Evolutionary conservation across 1,140 invertebrate genomes (phyloP).

Genomic region (Copidosoma floridanum): DNA sequence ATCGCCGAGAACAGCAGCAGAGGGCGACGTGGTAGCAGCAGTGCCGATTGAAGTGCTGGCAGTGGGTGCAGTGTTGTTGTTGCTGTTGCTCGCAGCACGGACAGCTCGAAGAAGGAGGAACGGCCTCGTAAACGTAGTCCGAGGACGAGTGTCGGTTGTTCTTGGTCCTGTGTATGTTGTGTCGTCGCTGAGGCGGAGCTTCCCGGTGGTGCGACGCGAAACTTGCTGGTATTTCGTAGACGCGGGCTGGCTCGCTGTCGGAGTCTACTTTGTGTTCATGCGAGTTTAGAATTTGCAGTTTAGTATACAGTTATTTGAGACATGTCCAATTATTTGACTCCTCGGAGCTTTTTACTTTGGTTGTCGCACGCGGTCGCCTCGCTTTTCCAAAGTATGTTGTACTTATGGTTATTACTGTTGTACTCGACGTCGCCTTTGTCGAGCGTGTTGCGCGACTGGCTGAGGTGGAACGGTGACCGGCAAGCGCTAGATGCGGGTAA

Average conservation of each 20-base stretch:
- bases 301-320: too few relatives aligned
- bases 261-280: not conserved
- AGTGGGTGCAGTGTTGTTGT: conserved; percentile 5
- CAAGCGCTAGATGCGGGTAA: not conserved
- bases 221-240: not conserved
- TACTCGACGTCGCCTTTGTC: not conserved
- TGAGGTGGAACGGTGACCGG: too few relatives aligned
- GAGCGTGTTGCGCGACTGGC: too few relatives aligned
- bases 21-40: conserved; percentile 5
- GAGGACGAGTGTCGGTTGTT: not conserved
- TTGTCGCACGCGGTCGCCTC: not conserved
- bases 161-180: not conserved
- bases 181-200: not conserved
- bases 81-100: conserved; percentile 6
- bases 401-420: not conserved
- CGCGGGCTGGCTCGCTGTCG: not conserved
- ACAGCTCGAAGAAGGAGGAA: not conserved
- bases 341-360: not conserved
- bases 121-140: not conserved
- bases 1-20: not conserved
- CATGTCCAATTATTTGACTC: too few relatives aligned
- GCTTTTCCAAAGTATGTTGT: not conserved
- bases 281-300: not conserved
- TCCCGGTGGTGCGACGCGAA: not conserved
- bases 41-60: conserved; percentile 15